Conservation (phyloP, 2,797 vertebrate genomes). For the Helicolenus hilgendorfi region DNA sequence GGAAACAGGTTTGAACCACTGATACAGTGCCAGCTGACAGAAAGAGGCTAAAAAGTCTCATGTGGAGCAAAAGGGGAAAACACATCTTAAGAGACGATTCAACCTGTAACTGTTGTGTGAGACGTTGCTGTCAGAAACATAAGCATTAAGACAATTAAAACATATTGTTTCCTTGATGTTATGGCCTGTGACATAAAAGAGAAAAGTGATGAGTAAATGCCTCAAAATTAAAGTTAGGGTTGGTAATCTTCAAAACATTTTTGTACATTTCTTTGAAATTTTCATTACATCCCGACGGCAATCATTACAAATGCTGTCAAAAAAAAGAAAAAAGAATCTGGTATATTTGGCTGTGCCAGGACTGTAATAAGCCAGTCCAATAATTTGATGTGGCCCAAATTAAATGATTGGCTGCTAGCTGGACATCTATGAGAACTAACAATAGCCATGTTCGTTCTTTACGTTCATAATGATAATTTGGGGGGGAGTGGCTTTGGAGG, state of each 20-base stretch:
- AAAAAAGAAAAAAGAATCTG: no score
- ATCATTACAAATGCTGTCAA: no score
- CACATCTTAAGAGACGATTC: neutral
- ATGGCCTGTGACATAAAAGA: neutral
- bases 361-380: accelerated
- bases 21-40: neutral
- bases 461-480: no score
- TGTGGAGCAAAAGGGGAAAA: neutral
- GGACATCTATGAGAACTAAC: neutral
- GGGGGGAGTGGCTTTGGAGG: no score
- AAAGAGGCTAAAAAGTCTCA: neutral
- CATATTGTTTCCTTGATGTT: neutral
- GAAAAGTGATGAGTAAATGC: neutral
- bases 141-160: neutral
- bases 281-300: no score
- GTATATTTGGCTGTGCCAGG: no score
- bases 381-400: no score
- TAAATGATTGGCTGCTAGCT: neutral
- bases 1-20: neutral
- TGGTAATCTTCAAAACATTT: neutral
- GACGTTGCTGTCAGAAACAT: neutral
- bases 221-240: neutral
- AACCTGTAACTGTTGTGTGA: neutral
- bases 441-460: neutral
- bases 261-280: neutral